phyloP scores from a whole-genome alignment of 2,888 invertebrate species.

The Drosophila prolongata region DNA sequence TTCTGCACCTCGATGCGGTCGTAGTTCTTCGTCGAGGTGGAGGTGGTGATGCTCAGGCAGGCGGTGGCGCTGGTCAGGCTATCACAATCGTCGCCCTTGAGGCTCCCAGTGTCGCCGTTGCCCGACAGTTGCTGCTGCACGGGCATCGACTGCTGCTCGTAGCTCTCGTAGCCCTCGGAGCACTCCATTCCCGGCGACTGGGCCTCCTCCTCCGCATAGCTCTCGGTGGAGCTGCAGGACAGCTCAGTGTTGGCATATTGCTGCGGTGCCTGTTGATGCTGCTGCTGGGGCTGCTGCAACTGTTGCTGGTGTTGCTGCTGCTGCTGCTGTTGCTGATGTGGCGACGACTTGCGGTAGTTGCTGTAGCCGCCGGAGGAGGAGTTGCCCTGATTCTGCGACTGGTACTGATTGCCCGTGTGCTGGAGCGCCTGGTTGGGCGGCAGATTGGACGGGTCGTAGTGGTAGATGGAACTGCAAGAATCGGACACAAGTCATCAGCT shows the following conservation, averaged over 20 bases:
- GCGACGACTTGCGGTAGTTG: constrained; percentile 66
- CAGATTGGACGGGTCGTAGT: constrained; percentile 85
- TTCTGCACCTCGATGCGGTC: constrained; percentile 84
- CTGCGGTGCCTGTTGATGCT: constrained; percentile 31
- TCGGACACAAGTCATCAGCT: background rate
- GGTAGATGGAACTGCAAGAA: constrained; percentile 84
- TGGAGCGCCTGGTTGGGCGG: constrained; percentile 83
- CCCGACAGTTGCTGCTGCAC: constrained; percentile 21
- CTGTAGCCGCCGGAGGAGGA: constrained; percentile 54
- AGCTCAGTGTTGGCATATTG: constrained; percentile 58
- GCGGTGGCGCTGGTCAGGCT: constrained; percentile 73
- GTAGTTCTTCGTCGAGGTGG: constrained; percentile 82
- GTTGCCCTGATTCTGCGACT: constrained; percentile 52
- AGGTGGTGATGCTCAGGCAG: constrained; percentile 80
- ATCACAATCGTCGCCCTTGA: constrained; percentile 79
- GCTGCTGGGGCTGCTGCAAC: constrained; percentile 55
- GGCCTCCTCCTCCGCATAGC: constrained; percentile 70
- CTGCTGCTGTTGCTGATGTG: constrained; percentile 69
- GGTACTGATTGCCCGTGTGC: constrained; percentile 62
- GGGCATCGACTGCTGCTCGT: constrained; percentile 37
- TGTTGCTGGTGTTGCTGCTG: constrained; percentile 53
- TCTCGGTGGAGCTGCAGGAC: constrained; percentile 72
- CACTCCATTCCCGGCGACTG: constrained; percentile 68
- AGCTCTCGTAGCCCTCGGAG: constrained; percentile 61
- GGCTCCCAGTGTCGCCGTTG: constrained; percentile 36